Base-by-base conservation (phyloP, 2,797 vertebrate genomes). In the Myripristis murdjan region DNA sequence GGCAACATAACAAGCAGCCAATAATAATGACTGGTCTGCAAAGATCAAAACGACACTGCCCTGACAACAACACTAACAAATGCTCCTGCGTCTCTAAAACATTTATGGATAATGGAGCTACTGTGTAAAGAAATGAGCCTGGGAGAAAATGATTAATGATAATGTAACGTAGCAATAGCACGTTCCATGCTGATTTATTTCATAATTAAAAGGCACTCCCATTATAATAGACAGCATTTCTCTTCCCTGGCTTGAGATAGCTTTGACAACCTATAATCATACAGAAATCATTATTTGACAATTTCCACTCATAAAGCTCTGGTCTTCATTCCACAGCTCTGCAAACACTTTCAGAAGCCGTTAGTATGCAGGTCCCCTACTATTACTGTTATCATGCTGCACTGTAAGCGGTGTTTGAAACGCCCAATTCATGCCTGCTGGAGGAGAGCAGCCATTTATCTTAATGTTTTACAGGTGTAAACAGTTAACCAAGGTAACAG, bases 291-390 rank as follows among this genome's bases (percentile, higher is more conserved):
- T 43, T 43, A 28, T 53, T 63, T 64, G 72, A 47, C 48, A n/a
- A 58, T 75, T 72, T 84, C 73, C 81, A 58, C 53, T 71, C 44
- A 64, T 58, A 54, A 64, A 81, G 61, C 59, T 63, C 24, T 12
- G 31, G 31, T 56, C 35, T 39, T 46, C 20, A 54, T 61, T 74
- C 26, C 70, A 73, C 20, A 15, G 53, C 56, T 60, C 31, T 48
- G 59, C 47, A 35, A 54, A 62, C 35, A 55, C 58, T 67, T 64
- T 47, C 57, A 61, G 51, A 74, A 46, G 41, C 46, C 56, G 48
- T 46, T 7, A 55, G 9, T 24, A 56, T 31, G 28, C 35, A 52
- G 16, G 33, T 39, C 11, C 48, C 6, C 68, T 46, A 5, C 48
- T 48, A 6, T 65, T 54, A 54, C 51, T 41, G 51, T 78, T 60